Percentiles rank a stretch among this genome's conserved stretches.
Evolutionary conservation across 1,140 invertebrate species (phyloP).

Genomic region (Cydia strobilella): DNA sequence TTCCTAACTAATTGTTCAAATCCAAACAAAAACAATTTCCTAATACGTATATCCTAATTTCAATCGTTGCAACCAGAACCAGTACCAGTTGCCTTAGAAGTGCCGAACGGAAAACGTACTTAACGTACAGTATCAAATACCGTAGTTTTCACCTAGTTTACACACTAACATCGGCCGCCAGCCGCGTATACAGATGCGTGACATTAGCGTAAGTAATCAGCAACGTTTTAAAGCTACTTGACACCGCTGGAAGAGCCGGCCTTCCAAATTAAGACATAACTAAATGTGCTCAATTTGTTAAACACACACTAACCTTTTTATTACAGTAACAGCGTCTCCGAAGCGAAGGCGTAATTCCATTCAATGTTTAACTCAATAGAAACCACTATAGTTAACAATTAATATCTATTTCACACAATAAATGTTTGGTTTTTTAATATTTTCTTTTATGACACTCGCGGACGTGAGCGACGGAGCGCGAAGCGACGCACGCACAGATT

Average conservation of each 20-base stretch:
- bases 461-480: conserved; percentile 44
- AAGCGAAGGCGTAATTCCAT: conserved; percentile 49
- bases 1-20: conserved; percentile 22
- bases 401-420: conserved; percentile 71
- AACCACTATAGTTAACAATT: conserved; percentile 54
- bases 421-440: conserved; percentile 66
- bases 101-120: neutral
- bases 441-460: conserved; percentile 67
- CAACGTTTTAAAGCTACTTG: conserved; percentile 46
- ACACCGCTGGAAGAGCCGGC: conserved; percentile 61
- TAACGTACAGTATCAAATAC: neutral
- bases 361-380: conserved; percentile 58
- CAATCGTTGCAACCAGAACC: neutral
- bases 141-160: conserved; percentile 16
- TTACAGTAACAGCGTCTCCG: conserved; percentile 42
- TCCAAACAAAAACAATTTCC: conserved; percentile 20
- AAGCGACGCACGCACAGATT: conserved; percentile 44
- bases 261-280: conserved; percentile 73
- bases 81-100: conserved; percentile 16
- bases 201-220: conserved; percentile 21
- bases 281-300: conserved; percentile 53
- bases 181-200: neutral
- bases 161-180: conserved; percentile 14
- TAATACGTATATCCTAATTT: neutral
- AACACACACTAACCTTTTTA: conserved; percentile 67